phyloP scores from a whole-genome alignment of 2,113 vertebrate species.

The Panthera uncia region DNA sequence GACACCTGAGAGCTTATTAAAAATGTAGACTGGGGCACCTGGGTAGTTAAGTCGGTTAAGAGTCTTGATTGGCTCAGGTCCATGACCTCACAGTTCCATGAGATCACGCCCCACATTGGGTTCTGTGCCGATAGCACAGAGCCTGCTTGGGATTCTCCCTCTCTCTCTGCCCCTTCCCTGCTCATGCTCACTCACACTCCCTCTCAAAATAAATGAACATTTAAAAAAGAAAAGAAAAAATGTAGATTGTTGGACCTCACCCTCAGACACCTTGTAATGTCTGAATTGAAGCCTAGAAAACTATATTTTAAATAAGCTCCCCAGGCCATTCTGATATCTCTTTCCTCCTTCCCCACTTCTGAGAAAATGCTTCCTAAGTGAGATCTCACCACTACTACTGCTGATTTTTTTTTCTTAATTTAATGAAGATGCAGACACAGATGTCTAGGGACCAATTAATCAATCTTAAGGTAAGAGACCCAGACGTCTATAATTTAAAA shows the following conservation, averaged over 20 bases:
- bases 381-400: neutral
- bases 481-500: neutral
- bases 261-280: neutral
- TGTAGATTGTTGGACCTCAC: neutral
- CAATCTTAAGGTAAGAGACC: neutral
- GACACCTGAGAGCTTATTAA: neutral
- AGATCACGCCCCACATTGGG: too few relatives aligned
- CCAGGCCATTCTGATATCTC: neutral
- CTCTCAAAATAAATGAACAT: too few relatives aligned
- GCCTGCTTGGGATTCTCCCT: too few relatives aligned
- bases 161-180: too few relatives aligned
- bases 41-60: too few relatives aligned
- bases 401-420: neutral
- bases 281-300: neutral
- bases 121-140: too few relatives aligned
- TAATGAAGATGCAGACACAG: neutral
- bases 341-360: neutral
- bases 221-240: neutral
- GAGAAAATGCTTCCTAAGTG: constrained; percentile 3
- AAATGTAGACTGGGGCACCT: neutral
- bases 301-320: constrained; percentile 3
- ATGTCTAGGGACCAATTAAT: neutral
- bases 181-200: too few relatives aligned
- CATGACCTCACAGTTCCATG: too few relatives aligned
- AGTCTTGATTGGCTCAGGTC: too few relatives aligned